These are phyloP conservation scores for Oligia fasciuncula DNA, from an alignment of 2,888 invertebrate genomes.

Conservation along the genomic window DNA sequence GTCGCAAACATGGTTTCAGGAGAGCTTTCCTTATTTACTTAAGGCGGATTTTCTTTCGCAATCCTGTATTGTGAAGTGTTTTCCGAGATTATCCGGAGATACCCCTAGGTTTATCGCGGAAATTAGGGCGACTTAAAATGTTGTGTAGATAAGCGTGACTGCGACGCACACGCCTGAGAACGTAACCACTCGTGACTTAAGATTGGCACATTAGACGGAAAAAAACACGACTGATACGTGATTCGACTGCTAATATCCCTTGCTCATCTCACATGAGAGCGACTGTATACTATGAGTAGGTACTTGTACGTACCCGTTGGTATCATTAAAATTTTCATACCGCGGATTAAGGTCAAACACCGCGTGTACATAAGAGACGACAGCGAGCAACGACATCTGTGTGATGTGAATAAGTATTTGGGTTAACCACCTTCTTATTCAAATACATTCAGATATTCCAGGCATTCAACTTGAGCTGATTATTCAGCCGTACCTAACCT, in stretches of 20 bases:
- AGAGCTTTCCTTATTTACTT: constrained; percentile 50
- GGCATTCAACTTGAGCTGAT: constrained; percentile 27
- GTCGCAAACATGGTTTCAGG: constrained; percentile 46
- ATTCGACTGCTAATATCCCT: constrained; percentile 12
- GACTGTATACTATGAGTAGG: constrained; percentile 8
- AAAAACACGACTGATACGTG: constrained; percentile 53
- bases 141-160: constrained; percentile 34
- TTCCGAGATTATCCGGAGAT: constrained; percentile 47
- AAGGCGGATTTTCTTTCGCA: constrained; percentile 50
- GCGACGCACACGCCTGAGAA: constrained; percentile 10
- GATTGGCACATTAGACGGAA: constrained; percentile 33
- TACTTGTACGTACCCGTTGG: constrained; percentile 2
- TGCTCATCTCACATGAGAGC: constrained; percentile 8
- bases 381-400: constrained; percentile 27
- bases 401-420: constrained; percentile 38
- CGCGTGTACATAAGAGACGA: constrained; percentile 21
- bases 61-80: constrained; percentile 51
- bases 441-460: constrained; percentile 35
- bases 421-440: constrained; percentile 32
- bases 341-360: constrained; percentile 49
- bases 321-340: constrained; percentile 45
- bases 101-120: constrained; percentile 45
- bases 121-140: constrained; percentile 54
- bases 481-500: constrained; percentile 23
- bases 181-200: constrained; percentile 32